Base-by-base conservation (phyloP, 2,888 invertebrate species). In the Trachelus stipa region DNA sequence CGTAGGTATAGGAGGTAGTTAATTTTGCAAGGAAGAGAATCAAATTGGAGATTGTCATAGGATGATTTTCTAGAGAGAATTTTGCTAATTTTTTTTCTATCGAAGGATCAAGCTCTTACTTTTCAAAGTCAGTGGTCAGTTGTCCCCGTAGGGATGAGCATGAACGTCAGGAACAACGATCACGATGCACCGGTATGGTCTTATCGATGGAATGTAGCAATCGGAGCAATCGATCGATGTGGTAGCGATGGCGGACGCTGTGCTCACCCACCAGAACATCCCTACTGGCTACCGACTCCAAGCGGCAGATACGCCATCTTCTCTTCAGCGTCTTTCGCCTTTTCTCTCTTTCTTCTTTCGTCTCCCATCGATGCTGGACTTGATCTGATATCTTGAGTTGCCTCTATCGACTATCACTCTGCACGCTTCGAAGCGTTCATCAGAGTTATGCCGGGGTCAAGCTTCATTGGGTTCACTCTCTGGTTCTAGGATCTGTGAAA, bases 251-350 rank as follows among this genome's bases (percentile, higher is more conserved):
- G 87, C 82, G 85, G 83, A 84, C 83, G 84, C 82, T 82, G 87
- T 87, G 88, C 87, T 87, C 87, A 85, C 84, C 87, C 84, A 87
- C 86, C 88, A 84, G 87, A 88, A 87, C 88, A 87, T 86, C 87
- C 86, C 87, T 84, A 81, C 85, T 79, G 85, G 88, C 88, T 88
- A 88, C 88, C 80, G 87, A 82, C 81, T 82, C 81, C 69, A 35
- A 82, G 73, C 75, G 73, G 56, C 33, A 76, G 86, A 87, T 87
- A 87, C 84, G 87, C 86, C 86, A 87, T 87, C 87, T 87, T 86
- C 84, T 85, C 83, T 79, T 76, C 80, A 79, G 79, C 76, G 77
- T 74, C 78, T 79, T 82, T 80, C 78, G 77, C 75, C 76, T 71
- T 71, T 71, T n/a, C 75, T 75, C n/a, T 75, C n/a, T 69, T 76